A percentile compares a stretch with the other conserved stretches of the same genome.
These are phyloP conservation scores for Larimichthys polyactis DNA, from an alignment of 2,113 vertebrate genomes.

Conservation along the genomic window DNA sequence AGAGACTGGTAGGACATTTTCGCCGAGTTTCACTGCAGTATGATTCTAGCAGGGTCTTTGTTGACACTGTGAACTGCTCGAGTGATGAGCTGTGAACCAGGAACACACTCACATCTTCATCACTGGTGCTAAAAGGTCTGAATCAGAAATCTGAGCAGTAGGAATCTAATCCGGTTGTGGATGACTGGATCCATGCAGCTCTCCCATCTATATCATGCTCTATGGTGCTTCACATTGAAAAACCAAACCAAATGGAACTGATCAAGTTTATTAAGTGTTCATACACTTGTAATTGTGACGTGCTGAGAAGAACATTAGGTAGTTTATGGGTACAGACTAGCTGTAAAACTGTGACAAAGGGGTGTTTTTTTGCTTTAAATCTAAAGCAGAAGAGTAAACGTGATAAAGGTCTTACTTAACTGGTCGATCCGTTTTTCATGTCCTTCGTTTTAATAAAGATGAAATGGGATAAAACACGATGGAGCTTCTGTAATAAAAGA, in stretches of 20 bases:
- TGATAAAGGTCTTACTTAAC: neutral
- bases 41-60: conserved; percentile 29
- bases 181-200: conserved; percentile 22
- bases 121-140: conserved; percentile 67
- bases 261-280: conserved; percentile 32
- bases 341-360: conserved; percentile 18
- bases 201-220: conserved; percentile 23
- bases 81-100: conserved; percentile 32
- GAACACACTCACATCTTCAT: conserved; percentile 34
- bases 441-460: conserved; percentile 1
- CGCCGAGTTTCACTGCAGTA: conserved; percentile 14
- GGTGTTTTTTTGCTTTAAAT: conserved; percentile 2
- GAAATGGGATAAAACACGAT: neutral
- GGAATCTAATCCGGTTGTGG: neutral
- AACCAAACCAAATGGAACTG: conserved; percentile 36
- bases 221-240: conserved; percentile 62
- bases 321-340: conserved; percentile 21
- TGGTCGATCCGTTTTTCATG: conserved; percentile 3
- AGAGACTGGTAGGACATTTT: conserved; percentile 7
- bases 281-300: conserved; percentile 1
- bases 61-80: conserved; percentile 26
- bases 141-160: conserved; percentile 39
- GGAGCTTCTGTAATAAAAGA: too few relatives aligned
- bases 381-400: neutral
- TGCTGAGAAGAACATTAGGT: conserved; percentile 41